A percentile compares a stretch with the other conserved stretches of the same genome.
These are phyloP conservation scores for Drosophila nr. medialis DNA, from an alignment of 2,888 invertebrate genomes.

Conservation along the genomic window DNA sequence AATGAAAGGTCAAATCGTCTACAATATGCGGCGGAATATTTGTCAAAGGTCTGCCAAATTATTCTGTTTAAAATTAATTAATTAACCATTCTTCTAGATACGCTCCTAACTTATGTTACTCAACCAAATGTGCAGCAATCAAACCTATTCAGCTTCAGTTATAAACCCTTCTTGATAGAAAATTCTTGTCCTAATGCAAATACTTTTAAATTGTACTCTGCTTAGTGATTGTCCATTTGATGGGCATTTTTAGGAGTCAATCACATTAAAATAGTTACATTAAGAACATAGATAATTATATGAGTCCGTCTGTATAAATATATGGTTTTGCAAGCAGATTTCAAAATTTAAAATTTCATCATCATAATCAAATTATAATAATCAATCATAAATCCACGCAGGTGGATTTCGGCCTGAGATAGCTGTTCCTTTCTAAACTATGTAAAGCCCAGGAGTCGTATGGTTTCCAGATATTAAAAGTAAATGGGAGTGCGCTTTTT, in stretches of 20 bases:
- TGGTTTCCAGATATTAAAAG: too few relatives aligned
- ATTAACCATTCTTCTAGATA: conserved; percentile 52
- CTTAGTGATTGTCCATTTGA: background rate
- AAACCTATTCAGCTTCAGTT: conserved; percentile 19
- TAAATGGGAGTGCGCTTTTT: too few relatives aligned
- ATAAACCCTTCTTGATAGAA: background rate
- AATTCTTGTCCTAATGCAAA: conserved; percentile 2
- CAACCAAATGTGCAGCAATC: conserved; percentile 14
- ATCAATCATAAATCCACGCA: background rate
- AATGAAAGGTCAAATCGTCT: conserved; percentile 88
- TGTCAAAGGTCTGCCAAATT: conserved; percentile 87
- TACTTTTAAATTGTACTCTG: background rate
- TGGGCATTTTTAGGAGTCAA: background rate
- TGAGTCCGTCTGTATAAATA: too few relatives aligned
- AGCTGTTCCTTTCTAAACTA: background rate
- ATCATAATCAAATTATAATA: background rate
- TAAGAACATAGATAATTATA: background rate
- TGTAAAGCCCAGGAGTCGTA: too few relatives aligned
- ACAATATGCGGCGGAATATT: conserved; percentile 88
- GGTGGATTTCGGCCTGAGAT: background rate
- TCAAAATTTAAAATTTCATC: background rate
- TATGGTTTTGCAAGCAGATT: background rate
- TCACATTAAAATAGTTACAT: background rate
- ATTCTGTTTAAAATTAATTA: conserved; percentile 42
- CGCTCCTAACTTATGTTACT: conserved; percentile 11